A percentile compares a stretch with the other conserved stretches of the same genome.
These are phyloP conservation scores for Bhutanitis thaidina DNA, from an alignment of 2,888 invertebrate genomes.

Conservation along the genomic window DNA sequence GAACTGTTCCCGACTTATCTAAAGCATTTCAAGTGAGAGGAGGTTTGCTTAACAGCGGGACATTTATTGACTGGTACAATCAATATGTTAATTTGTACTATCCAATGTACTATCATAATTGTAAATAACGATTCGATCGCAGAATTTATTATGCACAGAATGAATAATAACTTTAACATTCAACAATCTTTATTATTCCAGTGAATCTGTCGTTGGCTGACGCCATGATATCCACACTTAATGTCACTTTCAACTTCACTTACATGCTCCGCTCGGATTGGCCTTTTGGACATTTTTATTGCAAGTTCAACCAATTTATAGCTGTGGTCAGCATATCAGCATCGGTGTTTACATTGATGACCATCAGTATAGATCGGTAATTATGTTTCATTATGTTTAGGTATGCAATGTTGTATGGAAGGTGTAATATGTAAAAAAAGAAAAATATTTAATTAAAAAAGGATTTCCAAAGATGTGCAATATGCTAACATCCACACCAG, in stretches of 20 bases:
- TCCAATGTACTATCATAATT: no score
- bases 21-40: no score
- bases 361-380: conserved; percentile 98
- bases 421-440: no score
- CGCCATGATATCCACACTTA: conserved; percentile 96
- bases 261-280: conserved; percentile 97
- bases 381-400: conserved; percentile 31
- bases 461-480: no score
- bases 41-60: no score
- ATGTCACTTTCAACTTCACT: conserved; percentile 97
- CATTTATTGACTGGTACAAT: no score
- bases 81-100: no score
- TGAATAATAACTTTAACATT: not conserved
- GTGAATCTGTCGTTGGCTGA: conserved; percentile 98
- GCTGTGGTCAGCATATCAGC: conserved; percentile 95
- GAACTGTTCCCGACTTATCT: no score
- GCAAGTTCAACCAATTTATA: conserved; percentile 97
- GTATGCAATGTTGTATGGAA: no score
- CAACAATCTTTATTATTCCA: conserved; percentile 45
- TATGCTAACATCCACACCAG: no score
- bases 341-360: conserved; percentile 97
- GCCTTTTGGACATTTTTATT: conserved; percentile 96
- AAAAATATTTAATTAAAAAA: no score
- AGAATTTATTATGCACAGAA: not conserved
- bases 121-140: not conserved